Evolutionary conservation across 2,797 vertebrate genomes (phyloP).

Genomic region (Sandelia bainsii): DNA sequence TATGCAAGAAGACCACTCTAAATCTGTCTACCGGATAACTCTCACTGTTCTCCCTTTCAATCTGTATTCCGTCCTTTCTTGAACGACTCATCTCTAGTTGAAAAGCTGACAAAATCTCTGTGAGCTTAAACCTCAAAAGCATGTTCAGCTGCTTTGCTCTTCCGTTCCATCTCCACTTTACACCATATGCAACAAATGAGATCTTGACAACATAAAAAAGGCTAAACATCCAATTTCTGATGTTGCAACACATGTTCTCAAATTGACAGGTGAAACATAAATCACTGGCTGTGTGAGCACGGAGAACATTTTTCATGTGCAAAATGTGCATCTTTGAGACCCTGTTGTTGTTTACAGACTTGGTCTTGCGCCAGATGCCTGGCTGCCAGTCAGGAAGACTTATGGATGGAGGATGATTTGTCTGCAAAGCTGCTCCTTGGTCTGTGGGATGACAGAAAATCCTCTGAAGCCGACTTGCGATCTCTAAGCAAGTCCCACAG

Average conservation of each 20-base stretch:
- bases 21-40: slow-evolving; percentile 50
- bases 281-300: not conserved
- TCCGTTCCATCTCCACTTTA: slow-evolving; percentile 5
- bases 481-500: slow-evolving; percentile 50
- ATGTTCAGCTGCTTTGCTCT: slow-evolving; percentile 11
- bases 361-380: slow-evolving; percentile 49
- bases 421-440: slow-evolving; percentile 72
- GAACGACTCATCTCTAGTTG: slow-evolving; percentile 1
- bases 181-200: slow-evolving; percentile 22
- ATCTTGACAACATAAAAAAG: slow-evolving; percentile 10
- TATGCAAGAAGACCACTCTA: slow-evolving; percentile 51
- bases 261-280: slow-evolving; percentile 28
- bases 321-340: slow-evolving; percentile 31
- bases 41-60: slow-evolving; percentile 16
- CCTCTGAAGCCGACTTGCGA: slow-evolving; percentile 64
- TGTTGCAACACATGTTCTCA: slow-evolving; percentile 1
- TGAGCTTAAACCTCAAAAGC: slow-evolving; percentile 26
- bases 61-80: slow-evolving; percentile 21
- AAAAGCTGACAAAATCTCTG: slow-evolving; percentile 23
- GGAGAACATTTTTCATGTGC: slow-evolving; percentile 26
- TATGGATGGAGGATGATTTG: slow-evolving; percentile 74
- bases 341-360: slow-evolving; percentile 59
- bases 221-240: slow-evolving; percentile 28
- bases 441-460: slow-evolving; percentile 73
- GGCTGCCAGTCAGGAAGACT: slow-evolving; percentile 73